A percentile compares a stretch with the other conserved stretches of the same genome.
Evolutionary conservation across 2,888 invertebrate genomes (phyloP).

Genomic region (Chalcosyrphus nemorum): DNA sequence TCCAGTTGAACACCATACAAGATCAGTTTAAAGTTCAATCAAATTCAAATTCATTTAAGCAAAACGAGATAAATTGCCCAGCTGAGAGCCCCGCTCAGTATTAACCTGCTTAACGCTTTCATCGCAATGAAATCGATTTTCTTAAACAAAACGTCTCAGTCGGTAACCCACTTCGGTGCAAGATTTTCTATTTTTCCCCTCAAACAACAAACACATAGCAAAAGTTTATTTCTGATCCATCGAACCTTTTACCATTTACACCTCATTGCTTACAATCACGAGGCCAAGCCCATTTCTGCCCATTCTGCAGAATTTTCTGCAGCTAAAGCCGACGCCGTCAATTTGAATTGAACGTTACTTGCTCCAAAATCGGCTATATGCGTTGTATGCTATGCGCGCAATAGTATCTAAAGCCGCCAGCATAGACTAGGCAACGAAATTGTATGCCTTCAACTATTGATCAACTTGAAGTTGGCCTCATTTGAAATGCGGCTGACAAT

Average conservation of each 20-base stretch:
- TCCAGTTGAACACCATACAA: no score
- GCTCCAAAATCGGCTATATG: slow-evolving; percentile 61
- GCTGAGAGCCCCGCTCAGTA: not conserved
- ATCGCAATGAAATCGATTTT: not conserved
- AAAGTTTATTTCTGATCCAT: slow-evolving; percentile 22
- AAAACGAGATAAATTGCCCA: not conserved
- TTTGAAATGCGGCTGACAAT: slow-evolving; percentile 65
- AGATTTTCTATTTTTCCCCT: slow-evolving; percentile 19
- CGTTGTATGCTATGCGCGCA: slow-evolving; percentile 11
- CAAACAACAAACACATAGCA: slow-evolving; percentile 7
- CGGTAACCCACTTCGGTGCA: not conserved
- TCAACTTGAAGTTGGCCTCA: slow-evolving; percentile 67
- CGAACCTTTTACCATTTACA: slow-evolving; percentile 64
- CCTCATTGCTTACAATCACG: slow-evolving; percentile 62
- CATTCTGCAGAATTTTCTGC: slow-evolving; percentile 37
- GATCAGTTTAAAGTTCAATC: no score
- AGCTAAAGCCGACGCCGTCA: slow-evolving; percentile 38
- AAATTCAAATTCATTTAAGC: not conserved
- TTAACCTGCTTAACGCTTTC: not conserved
- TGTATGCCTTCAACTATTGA: slow-evolving; percentile 65
- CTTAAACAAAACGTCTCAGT: not conserved
- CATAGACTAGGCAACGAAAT: slow-evolving; percentile 42
- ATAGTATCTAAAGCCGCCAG: slow-evolving; percentile 4
- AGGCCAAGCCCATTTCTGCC: slow-evolving; percentile 67
- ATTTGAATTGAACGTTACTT: slow-evolving; percentile 67